Base-by-base conservation (phyloP, 1,140 invertebrate genomes). In the Eueides isabella region DNA sequence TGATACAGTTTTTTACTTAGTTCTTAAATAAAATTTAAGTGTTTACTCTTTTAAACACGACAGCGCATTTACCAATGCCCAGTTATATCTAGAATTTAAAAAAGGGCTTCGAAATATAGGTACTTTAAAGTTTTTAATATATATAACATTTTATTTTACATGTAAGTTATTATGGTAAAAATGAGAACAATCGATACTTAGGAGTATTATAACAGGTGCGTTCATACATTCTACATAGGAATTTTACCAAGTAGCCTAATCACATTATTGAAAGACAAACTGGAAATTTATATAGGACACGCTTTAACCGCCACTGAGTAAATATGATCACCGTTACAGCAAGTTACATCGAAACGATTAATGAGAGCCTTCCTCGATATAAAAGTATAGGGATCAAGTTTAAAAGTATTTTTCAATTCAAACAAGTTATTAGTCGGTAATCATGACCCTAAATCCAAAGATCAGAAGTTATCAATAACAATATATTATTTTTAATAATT, bases 401-500 rank as follows among this genome's bases (percentile, higher is more conserved):
- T n/a, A n/a, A n/a, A n/a, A n/a, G n/a, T n/a, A n/a, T n/a, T n/a
- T n/a, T n/a, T n/a, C n/a, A n/a, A n/a, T n/a, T n/a, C n/a, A n/a
- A n/a, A n/a, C n/a, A n/a, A n/a, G n/a, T n/a, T n/a, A n/a, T n/a
- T n/a, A n/a, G n/a, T n/a, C n/a, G n/a, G n/a, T n/a, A n/a, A n/a
- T n/a, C n/a, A 44, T 55, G 48, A 55, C 23, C 48, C 48, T 55
- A 26, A 55, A 55, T 44, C 41, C 6, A 44, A 55, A 4, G 11
- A 6, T 19, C 19, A 55, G 26, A 3, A 23, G 19, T 26, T 55
- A 55, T 55, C 48, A 26, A 11, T 26, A 26, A 26, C 12, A 3
- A 55, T 9, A 55, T 55, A 55, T 26, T 55, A 23, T 55, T 55
- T 11, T 55, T 26, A 44, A 48, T 48, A 48, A 48, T 55, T 26